These are phyloP conservation scores for Stictonetta naevosa DNA, from an alignment of 2,113 vertebrate species.

Conservation along the genomic window DNA sequence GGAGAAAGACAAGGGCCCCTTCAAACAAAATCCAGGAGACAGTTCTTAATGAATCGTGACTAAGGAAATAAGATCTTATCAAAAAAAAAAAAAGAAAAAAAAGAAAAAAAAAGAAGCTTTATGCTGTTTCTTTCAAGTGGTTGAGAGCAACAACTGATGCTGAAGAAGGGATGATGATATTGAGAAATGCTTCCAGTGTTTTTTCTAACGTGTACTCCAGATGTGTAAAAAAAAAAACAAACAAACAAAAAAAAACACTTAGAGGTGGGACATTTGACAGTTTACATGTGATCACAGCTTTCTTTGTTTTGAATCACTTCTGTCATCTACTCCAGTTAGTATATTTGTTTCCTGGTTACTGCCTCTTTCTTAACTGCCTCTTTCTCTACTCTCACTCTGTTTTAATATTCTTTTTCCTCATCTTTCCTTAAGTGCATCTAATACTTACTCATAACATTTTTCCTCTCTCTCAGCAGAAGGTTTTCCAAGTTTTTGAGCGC, in stretches of 20 bases:
- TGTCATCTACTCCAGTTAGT: not conserved
- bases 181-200: not conserved
- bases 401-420: not conserved
- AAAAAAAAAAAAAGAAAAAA: not conserved
- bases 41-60: not conserved
- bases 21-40: not conserved
- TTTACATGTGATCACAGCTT: not conserved
- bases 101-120: not conserved
- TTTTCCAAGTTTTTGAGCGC: not conserved
- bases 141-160: not conserved
- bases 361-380: not conserved
- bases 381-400: not conserved
- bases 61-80: not conserved
- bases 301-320: not conserved
- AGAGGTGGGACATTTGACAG: fast-evolving
- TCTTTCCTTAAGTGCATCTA: not conserved
- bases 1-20: not conserved
- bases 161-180: not conserved
- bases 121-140: not conserved
- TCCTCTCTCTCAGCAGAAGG: not conserved
- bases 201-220: not conserved
- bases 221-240: not conserved
- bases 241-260: not conserved
- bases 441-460: fast-evolving
- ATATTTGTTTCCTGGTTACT: not conserved